Evolutionary conservation across 2,888 invertebrate genomes (phyloP), one percentile per base, ranked within the genome.

Genomic region (Sesia apiformis): DNA sequence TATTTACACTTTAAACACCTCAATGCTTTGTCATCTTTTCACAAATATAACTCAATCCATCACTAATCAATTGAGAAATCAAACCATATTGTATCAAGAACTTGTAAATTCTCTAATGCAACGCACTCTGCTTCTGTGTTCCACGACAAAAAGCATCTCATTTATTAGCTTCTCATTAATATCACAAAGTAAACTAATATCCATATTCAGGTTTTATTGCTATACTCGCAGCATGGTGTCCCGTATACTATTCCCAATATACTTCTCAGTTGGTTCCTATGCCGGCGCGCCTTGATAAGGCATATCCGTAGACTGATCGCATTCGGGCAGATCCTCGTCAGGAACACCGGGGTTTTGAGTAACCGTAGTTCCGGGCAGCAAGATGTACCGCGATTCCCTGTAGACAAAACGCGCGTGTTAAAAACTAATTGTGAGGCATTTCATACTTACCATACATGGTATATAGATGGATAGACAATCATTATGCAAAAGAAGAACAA

Each of bases 371-470:
- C 87, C 86, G 0, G 81, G 81, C 3, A 87, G 73, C 3, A 72
- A 62, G 41, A 79, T 78, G 68, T 87, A 87, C 0, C 76, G 71
- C 38, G 79, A 72, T 39, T 76, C 69, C 61, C 87, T 87, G 80
- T 53, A 63, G 64, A 59, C 4, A 46, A n/a, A 3, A 46, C n/a
- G 3, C 46, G 23, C 2, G 23, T 23, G 23, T 23, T 23, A 23
- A 23, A 23, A 23, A 23, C 23, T 23, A 23, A 23, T 23, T 23
- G 23, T 23, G 23, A 23, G 23, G 23, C 23, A 23, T 23, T 2
- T 23, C 23, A 23, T 23, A 23, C 23, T 23, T 23, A 23, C 23
- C 23, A n/a, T 23, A 23, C 23, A 23, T 23, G 23, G 23, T 23
- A 1, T 42, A 42, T 23, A 23, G 23, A 23, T 23, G 23, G 23